Evolutionary conservation across 2,888 invertebrate species (phyloP).

Genomic region (Mamestra brassicae): DNA sequence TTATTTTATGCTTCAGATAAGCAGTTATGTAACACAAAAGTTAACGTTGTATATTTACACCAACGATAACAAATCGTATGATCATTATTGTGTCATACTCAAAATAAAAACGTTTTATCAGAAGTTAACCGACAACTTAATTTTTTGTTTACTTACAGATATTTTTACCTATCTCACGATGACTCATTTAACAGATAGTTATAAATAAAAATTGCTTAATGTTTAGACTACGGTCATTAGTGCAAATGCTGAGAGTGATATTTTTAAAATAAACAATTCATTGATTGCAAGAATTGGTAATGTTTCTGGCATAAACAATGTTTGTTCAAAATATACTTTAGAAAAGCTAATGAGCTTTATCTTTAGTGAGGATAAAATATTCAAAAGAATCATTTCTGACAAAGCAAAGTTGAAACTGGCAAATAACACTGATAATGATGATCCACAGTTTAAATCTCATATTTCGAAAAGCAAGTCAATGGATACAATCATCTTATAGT

Average conservation of each 20-base stretch:
- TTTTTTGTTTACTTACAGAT: conserved; percentile 41
- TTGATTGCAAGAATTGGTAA: conserved; percentile 6
- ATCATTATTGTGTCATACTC: conserved; percentile 34
- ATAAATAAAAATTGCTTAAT: conserved; percentile 48
- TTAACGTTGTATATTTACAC: conserved; percentile 27
- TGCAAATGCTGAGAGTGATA: conserved; percentile 20
- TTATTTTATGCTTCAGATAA: conserved; percentile 21
- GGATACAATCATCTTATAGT: neutral
- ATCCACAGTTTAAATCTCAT: neutral
- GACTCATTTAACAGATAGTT: conserved; percentile 42
- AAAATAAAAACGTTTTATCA: conserved; percentile 35
- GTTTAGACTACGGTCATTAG: conserved; percentile 30
- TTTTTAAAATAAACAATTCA: conserved; percentile 36
- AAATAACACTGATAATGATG: neutral
- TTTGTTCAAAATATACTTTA: conserved; percentile 4
- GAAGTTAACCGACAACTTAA: conserved; percentile 9
- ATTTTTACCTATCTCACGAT: conserved; percentile 8
- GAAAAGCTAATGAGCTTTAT: neutral
- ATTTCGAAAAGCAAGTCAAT: neutral
- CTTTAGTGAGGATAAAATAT: neutral
- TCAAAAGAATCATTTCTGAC: neutral
- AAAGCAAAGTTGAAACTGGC: neutral
- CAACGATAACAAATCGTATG: conserved; percentile 43
- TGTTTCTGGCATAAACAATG: neutral
- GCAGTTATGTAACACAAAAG: conserved; percentile 5